Conservation (phyloP, 1,140 invertebrate species). For the Polypedilum pembai region DNA sequence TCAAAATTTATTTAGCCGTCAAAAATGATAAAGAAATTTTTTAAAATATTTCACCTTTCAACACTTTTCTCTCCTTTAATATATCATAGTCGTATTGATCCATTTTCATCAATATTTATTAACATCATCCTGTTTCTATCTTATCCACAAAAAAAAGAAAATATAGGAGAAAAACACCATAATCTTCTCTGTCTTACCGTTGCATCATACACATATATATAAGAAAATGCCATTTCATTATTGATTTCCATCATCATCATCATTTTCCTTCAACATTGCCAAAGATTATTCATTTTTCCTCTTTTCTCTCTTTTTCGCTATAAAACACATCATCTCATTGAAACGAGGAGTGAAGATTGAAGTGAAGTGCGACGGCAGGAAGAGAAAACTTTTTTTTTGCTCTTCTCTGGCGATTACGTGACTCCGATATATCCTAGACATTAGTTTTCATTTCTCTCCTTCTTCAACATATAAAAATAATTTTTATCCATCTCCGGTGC, state of each 20-base stretch:
- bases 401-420: conserved; percentile 19
- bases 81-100: neutral
- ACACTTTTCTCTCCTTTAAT: neutral
- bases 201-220: neutral
- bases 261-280: neutral
- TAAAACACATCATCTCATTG: neutral
- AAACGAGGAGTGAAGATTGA: conserved; percentile 1
- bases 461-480: neutral
- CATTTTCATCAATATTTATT: conserved; percentile 14
- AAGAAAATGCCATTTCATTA: conserved; percentile 26
- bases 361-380: conserved; percentile 9
- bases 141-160: neutral
- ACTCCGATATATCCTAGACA: conserved; percentile 23
- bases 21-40: no score
- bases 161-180: neutral
- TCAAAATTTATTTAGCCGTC: no score
- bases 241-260: conserved; percentile 25
- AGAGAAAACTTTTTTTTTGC: neutral
- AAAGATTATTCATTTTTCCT: conserved; percentile 26
- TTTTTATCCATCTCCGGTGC: neutral
- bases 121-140: neutral
- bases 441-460: conserved; percentile 4
- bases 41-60: no score
- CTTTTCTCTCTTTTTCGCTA: neutral
- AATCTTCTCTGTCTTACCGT: neutral